Evolutionary conservation across 2,113 vertebrate genomes (phyloP).

Genomic region (Haemorhous mexicanus): DNA sequence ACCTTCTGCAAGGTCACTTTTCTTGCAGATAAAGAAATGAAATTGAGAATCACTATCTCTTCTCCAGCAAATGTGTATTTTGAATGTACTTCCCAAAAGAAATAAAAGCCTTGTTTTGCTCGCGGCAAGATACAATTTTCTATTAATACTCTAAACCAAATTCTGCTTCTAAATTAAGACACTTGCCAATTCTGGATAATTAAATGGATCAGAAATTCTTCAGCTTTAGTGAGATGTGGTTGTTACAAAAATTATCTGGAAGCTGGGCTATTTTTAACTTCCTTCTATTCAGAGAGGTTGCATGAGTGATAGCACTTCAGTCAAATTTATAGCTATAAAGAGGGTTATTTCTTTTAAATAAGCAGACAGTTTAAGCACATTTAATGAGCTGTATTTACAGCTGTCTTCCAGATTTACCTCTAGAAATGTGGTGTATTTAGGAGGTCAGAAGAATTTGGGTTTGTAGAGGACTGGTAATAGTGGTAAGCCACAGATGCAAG

Average conservation of each 20-base stretch:
- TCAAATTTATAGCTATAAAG: neutral
- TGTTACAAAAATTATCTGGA: neutral
- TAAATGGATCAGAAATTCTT: neutral
- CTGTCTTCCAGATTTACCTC: neutral
- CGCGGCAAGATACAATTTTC: neutral
- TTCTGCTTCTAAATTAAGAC: neutral
- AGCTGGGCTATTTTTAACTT: neutral
- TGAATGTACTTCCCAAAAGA: neutral
- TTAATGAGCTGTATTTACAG: neutral
- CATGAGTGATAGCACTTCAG: neutral
- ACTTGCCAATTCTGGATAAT: neutral
- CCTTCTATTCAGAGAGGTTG: neutral
- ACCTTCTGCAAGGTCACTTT: neutral
- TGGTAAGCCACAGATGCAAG: neutral
- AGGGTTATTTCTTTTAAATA: neutral
- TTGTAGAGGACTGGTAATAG: neutral
- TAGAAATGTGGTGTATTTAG: neutral
- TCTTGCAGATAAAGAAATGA: neutral
- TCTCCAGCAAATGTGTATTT: neutral
- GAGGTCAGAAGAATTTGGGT: neutral
- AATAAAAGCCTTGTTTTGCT: neutral
- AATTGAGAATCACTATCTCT: neutral
- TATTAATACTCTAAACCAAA: neutral
- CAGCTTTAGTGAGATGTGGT: neutral
- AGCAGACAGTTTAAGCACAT: neutral